Evolutionary conservation across 2,113 vertebrate genomes (phyloP).

Genomic region (Serinus canaria): DNA sequence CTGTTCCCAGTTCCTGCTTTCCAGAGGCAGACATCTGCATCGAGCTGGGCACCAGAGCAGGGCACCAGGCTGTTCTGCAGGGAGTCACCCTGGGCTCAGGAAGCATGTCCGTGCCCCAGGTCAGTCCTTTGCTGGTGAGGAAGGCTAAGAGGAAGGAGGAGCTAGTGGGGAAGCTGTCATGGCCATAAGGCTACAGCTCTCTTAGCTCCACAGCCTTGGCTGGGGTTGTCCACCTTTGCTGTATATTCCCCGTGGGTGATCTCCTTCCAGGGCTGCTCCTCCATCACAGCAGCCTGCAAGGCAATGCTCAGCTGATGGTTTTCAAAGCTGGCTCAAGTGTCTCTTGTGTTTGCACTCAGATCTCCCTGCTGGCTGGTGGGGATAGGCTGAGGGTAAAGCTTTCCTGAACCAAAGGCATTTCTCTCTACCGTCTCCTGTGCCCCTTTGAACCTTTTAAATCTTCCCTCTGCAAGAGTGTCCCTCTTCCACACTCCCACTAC

Average conservation of each 20-base stretch:
- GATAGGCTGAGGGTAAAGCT: not conserved
- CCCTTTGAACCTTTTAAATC: not conserved
- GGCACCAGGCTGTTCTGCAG: not conserved
- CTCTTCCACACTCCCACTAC: not conserved
- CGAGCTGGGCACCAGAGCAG: not conserved
- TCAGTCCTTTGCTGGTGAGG: not conserved
- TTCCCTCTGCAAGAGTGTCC: not conserved
- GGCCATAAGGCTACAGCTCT: not conserved
- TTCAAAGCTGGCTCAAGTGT: not conserved
- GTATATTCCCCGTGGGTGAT: not conserved
- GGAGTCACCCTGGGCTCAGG: not conserved
- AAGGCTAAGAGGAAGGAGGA: not conserved
- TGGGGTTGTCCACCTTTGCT: fast-evolving
- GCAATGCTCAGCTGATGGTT: not conserved
- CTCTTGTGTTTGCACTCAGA: not conserved
- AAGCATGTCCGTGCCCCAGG: fast-evolving
- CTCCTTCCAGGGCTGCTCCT: not conserved
- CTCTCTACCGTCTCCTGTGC: not conserved
- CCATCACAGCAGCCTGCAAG: not conserved
- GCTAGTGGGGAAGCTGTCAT: not conserved
- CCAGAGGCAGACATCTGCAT: not conserved
- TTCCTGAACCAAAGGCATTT: not conserved
- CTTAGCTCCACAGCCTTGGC: not conserved
- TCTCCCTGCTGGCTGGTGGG: not conserved
- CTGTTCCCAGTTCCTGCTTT: not conserved